These are phyloP conservation scores for Drosophila kokeensis DNA, from an alignment of 2,888 invertebrate species.

Conservation along the genomic window DNA sequence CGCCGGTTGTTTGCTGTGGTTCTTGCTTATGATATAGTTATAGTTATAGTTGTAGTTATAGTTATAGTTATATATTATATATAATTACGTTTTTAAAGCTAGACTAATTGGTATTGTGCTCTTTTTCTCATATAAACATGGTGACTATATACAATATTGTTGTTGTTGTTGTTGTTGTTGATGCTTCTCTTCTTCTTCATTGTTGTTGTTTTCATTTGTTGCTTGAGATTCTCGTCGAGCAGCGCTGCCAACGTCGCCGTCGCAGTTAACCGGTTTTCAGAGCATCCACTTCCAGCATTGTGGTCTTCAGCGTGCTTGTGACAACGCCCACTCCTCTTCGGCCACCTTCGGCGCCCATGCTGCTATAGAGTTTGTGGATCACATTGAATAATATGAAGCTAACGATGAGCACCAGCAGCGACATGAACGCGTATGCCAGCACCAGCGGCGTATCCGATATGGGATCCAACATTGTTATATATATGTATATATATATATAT, in stretches of 20 bases:
- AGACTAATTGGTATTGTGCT: constrained; percentile 41
- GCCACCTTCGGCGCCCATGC: constrained; percentile 25
- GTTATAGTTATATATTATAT: constrained; percentile 7
- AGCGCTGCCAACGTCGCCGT: background rate
- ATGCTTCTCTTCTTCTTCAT: constrained; percentile 3
- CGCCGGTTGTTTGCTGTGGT: background rate
- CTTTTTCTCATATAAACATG: constrained; percentile 7
- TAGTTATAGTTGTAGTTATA: constrained; percentile 11
- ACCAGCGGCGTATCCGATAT: constrained; percentile 82
- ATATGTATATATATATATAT: background rate
- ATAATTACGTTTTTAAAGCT: constrained; percentile 30
- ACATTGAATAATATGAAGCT: constrained; percentile 84
- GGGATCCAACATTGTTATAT: constrained; percentile 76
- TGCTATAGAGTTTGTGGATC: constrained; percentile 81
- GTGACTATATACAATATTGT: constrained; percentile 45
- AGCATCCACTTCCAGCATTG: constrained; percentile 65
- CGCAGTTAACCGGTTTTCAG: constrained; percentile 69
- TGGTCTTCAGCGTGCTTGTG: constrained; percentile 49
- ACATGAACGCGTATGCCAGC: constrained; percentile 83
- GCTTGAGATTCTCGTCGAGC: constrained; percentile 41
- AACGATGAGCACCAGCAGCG: constrained; percentile 81
- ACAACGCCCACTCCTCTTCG: constrained; percentile 28
- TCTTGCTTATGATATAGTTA: constrained; percentile 9
- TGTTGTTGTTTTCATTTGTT: constrained; percentile 7
- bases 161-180: constrained; percentile 11